These are phyloP conservation scores for Tiaroga cobitis DNA, from an alignment of 2,797 vertebrate genomes.

Conservation along the genomic window DNA sequence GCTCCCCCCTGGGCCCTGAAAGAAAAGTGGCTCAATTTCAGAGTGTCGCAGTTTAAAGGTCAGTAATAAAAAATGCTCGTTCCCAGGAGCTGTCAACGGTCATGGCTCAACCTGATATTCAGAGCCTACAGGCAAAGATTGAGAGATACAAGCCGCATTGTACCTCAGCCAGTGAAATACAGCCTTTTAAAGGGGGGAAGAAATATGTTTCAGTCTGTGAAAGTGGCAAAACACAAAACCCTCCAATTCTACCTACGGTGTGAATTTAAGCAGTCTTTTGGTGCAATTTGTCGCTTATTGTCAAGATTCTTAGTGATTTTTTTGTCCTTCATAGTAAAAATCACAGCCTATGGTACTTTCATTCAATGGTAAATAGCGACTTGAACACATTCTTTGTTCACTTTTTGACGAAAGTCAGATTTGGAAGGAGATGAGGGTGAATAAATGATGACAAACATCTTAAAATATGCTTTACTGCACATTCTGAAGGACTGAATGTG, in stretches of 20 bases:
- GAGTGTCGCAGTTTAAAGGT: conserved; percentile 54
- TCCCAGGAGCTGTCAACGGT: conserved; percentile 45
- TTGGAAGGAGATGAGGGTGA: neutral
- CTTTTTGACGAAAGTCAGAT: neutral
- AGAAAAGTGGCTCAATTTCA: conserved; percentile 40
- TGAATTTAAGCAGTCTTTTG: neutral
- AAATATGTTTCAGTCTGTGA: conserved; percentile 46
- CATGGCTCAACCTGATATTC: conserved; percentile 52
- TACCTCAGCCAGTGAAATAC: conserved; percentile 45
- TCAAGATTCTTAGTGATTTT: neutral
- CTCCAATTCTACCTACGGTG: neutral
- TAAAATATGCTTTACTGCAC: neutral
- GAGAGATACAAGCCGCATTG: conserved; percentile 42
- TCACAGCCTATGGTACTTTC: neutral
- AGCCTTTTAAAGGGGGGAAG: conserved; percentile 40
- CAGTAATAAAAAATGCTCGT: conserved; percentile 57
- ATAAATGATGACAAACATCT: neutral
- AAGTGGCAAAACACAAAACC: conserved; percentile 22
- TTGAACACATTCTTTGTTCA: neutral
- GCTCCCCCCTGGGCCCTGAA: conserved; percentile 15
- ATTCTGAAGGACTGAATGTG: neutral
- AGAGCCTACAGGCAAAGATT: conserved; percentile 36
- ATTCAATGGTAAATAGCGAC: neutral
- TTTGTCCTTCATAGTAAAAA: neutral
- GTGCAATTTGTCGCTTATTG: neutral